Evolutionary conservation across 2,797 vertebrate species (phyloP), one percentile per base, ranked within the genome.

Genomic region (Paratrypauchen microcephalus): DNA sequence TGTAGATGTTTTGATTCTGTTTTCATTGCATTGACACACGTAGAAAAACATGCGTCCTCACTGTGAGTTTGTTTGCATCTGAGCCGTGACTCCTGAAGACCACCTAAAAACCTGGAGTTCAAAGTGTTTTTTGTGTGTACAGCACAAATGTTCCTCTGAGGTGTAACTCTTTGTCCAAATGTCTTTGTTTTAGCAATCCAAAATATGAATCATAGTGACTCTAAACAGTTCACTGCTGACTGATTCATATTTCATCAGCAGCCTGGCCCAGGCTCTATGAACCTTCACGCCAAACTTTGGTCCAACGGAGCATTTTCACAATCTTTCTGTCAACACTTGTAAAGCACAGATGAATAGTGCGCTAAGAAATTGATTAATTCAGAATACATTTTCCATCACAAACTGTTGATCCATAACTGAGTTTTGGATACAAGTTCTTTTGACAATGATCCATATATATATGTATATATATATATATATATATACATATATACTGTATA

Each of bases 201-300:
- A 66, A 77, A 77, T 76, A 65, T 81, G 57, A 79, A 73, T 79
- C 73, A 71, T 59, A 82, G 76, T 82, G 68, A 72, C 81, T 81
- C 83, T 36, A 74, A 78, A 79, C 67, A 69, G 58, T 76, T 86
- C 76, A 82, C 69, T 62, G 36, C 71, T 68, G 76, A 83, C 80
- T 85, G 81, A 74, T 80, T 39, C 77, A 83, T 78, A 68, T 81
- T 82, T 82, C 68, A 81, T 87, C 71, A 83, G 71, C 76, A 65
- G 62, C 76, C 78, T 79, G 78, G 79, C 76, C 4, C 47, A 65
- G 65, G 65, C 2, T 23, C 32, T 68, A 32, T 30, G 68, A 8
- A 66, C 71, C 54, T 48, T 30, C 54, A 70, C 71, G 78, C 75
- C 83, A 80, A 50, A 73, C 47, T 47, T 57, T 73, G 39, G 67